Base-by-base conservation (phyloP, 1,140 invertebrate genomes). In the Euglossa dilemma region DNA sequence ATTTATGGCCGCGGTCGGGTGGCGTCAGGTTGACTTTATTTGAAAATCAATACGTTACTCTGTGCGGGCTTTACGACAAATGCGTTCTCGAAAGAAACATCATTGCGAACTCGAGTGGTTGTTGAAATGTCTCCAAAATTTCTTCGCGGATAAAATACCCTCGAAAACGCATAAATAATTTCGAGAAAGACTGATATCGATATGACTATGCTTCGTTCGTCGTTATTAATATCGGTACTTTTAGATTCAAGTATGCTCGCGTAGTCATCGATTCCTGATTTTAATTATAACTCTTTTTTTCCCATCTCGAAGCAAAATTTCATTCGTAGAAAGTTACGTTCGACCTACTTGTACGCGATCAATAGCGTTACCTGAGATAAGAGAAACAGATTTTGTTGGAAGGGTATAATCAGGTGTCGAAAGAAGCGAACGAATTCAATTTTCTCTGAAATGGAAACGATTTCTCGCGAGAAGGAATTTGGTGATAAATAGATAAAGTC, bases 401-500 rank as follows among this genome's bases (percentile, higher is more conserved):
- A 25, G 47, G 6, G 28, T n/a, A 11, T 0, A 25, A 9, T 57
- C 6, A 73, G 25, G 12, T 1, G 28, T 43, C 45, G 18, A 45
- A 67, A 8, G 47, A 28, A 9, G 6, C 20, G 7, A 8, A 4
- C 47, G 23, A 12, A 54, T 67, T 57, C 6, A n/a, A 61, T 36
- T n/a, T 63, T 7, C 3, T 64, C 6, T 0, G 18, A 80, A 54
- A 2, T 45, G 36, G n/a, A 59, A 28, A 47, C 14, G 43, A 47
- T 47, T 66, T 36, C 28, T 75, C 14, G 1, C 20, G 36, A 6
- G 2, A 18, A 9, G 7, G 0, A 50, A 47, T 52, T 25, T 36
- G 7, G 6, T 11, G 52, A 77, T 52, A 76, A 18, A 67, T 52
- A 75, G 72, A 81, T 83, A 81, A 84, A 75, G 20, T 73, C 28